A percentile compares a stretch with the other conserved stretches of the same genome.
Evolutionary conservation across 2,797 vertebrate genomes (phyloP).

Genomic region (Selene dorsalis): DNA sequence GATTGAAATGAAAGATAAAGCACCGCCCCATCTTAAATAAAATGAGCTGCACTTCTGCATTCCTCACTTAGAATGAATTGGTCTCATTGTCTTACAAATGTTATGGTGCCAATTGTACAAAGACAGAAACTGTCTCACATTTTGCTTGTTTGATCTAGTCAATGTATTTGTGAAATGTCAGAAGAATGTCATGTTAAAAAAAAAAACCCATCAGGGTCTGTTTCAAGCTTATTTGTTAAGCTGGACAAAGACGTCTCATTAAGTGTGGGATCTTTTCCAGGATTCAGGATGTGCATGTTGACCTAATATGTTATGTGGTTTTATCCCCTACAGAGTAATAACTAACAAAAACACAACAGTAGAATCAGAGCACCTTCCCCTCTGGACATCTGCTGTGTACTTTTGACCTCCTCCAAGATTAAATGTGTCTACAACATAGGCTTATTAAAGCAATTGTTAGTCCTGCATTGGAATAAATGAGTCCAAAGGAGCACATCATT

Average conservation of each 20-base stretch:
- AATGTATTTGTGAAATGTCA: too few species aligned
- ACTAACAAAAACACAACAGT: not conserved
- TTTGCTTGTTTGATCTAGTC: not conserved
- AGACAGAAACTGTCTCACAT: not conserved
- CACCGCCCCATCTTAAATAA: not conserved
- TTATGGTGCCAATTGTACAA: not conserved
- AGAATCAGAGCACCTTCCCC: constrained; percentile 8
- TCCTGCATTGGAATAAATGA: not conserved
- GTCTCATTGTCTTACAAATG: not conserved
- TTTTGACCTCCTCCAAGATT: not conserved
- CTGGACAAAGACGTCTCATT: not conserved
- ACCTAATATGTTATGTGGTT: constrained; percentile 24
- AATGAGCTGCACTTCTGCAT: not conserved
- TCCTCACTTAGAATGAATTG: not conserved
- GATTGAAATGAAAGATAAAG: not conserved
- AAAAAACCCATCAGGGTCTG: too few species aligned
- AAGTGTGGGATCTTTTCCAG: not conserved
- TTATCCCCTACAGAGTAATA: not conserved
- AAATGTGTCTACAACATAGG: not conserved
- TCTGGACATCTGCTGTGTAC: not conserved
- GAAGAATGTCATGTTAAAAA: too few species aligned
- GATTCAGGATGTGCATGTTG: constrained; percentile 7
- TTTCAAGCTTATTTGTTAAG: not conserved
- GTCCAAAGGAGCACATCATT: not conserved
- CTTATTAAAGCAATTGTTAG: not conserved